Conservation (phyloP, 2,113 vertebrate genomes). For the Heptranchias perlo region DNA sequence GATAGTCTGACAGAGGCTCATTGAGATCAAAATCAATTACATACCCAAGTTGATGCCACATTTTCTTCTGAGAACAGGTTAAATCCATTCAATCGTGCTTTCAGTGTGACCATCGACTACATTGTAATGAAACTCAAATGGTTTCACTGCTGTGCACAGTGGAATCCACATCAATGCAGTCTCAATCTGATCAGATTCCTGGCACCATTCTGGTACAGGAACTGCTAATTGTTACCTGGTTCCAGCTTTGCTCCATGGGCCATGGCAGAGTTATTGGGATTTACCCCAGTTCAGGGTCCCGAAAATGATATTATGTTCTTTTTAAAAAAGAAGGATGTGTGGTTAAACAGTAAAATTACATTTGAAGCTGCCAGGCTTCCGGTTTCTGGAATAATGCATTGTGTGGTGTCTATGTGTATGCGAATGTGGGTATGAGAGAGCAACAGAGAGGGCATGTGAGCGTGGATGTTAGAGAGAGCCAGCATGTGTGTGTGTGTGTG, state of each 20-base stretch:
- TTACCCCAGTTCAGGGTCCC: background rate
- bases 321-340: background rate
- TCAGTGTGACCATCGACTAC: background rate
- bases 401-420: too few species aligned
- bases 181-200: background rate
- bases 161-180: background rate
- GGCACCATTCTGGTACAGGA: background rate
- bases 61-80: constrained; percentile 4
- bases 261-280: background rate
- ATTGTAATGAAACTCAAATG: background rate
- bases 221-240: background rate
- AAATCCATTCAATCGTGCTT: constrained; percentile 30
- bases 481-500: too few species aligned
- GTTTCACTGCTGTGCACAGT: background rate
- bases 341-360: background rate
- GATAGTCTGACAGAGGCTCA: background rate
- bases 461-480: too few species aligned
- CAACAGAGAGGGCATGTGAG: too few species aligned
- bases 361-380: background rate
- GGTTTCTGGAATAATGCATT: background rate
- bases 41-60: background rate
- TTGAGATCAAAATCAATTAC: constrained; percentile 3
- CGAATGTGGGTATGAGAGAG: background rate
- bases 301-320: background rate
- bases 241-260: background rate